phyloP scores from a whole-genome alignment of 2,888 invertebrate species.

The Yponomeuta plumbellus region DNA sequence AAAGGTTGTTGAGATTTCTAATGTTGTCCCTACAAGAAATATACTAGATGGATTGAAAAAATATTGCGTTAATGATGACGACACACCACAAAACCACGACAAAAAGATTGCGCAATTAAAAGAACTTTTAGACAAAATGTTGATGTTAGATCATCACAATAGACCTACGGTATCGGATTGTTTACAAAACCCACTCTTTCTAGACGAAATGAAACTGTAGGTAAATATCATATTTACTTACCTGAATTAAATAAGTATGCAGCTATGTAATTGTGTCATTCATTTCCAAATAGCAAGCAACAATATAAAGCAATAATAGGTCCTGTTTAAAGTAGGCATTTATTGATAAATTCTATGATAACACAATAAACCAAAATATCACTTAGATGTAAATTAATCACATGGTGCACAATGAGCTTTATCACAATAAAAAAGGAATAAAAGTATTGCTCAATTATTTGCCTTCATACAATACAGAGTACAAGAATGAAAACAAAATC shows the following conservation, averaged over 20 bases:
- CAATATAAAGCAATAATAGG: conserved; percentile 38
- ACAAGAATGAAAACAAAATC: too few relatives aligned
- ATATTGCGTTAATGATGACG: conserved; percentile 78
- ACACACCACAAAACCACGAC: conserved; percentile 86
- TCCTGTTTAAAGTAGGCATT: conserved; percentile 45
- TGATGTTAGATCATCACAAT: conserved; percentile 92
- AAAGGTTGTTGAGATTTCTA: conserved; percentile 93
- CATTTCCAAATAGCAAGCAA: background rate
- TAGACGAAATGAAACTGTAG: conserved; percentile 41
- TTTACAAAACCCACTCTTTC: conserved; percentile 93
- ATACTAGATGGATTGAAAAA: conserved; percentile 91
- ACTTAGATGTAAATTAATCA: conserved; percentile 40
- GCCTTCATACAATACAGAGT: too few relatives aligned
- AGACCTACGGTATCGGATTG: conserved; percentile 92
- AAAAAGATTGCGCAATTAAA: conserved; percentile 93
- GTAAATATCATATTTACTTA: conserved; percentile 23
- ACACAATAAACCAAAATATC: conserved; percentile 64
- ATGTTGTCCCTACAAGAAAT: conserved; percentile 88
- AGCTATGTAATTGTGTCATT: background rate
- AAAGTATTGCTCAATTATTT: conserved; percentile 17
- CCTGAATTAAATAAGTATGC: background rate
- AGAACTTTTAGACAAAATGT: conserved; percentile 93
- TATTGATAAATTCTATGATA: conserved; percentile 44
- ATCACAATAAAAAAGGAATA: conserved; percentile 68
- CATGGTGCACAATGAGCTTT: conserved; percentile 39